A percentile compares a stretch with the other conserved stretches of the same genome.
Conservation (phyloP, 2,888 invertebrate genomes). For the Branchellion lobata region DNA sequence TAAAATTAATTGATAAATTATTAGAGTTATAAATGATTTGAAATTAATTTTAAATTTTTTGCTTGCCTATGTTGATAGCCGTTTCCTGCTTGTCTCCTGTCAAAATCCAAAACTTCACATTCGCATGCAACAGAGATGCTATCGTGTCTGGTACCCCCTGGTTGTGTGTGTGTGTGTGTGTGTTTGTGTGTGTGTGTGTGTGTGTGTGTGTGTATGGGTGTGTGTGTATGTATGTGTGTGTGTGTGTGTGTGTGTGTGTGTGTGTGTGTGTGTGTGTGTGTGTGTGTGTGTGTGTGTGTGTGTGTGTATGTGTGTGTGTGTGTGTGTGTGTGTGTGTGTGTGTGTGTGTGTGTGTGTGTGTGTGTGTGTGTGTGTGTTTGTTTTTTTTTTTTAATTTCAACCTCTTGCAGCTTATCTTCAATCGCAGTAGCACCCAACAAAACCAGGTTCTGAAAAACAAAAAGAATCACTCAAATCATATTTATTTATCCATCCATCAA, state of each 20-base stretch:
- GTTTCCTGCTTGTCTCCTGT: slow-evolving; percentile 99
- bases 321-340: not conserved
- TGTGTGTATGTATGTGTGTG: not conserved
- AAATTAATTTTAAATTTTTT: too few relatives aligned
- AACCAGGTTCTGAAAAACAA: slow-evolving; percentile 69
- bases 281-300: slow-evolving; percentile 72
- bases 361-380: slow-evolving; percentile 93
- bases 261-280: not conserved
- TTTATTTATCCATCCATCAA: not conserved
- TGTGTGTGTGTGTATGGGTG: slow-evolving; percentile 81
- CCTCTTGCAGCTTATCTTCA: slow-evolving; percentile 90
- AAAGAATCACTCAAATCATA: slow-evolving; percentile 12
- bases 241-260: not conserved
- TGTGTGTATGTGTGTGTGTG: slow-evolving; percentile 71
- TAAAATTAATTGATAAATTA: too few relatives aligned
- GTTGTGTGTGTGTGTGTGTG: not conserved
- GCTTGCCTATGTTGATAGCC: slow-evolving; percentile 87
- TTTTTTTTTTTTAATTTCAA: too few relatives aligned
- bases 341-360: not conserved
- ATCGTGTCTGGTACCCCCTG: slow-evolving; percentile 88
- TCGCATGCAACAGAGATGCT: slow-evolving; percentile 84
- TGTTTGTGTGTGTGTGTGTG: slow-evolving; percentile 60
- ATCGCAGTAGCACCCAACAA: slow-evolving; percentile 94
- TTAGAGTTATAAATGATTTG: too few relatives aligned
- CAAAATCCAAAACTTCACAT: slow-evolving; percentile 82